Percentiles rank a stretch among this genome's conserved stretches.
Evolutionary conservation across 2,113 vertebrate species (phyloP).

Genomic region (Oreotrochilus melanogaster): DNA sequence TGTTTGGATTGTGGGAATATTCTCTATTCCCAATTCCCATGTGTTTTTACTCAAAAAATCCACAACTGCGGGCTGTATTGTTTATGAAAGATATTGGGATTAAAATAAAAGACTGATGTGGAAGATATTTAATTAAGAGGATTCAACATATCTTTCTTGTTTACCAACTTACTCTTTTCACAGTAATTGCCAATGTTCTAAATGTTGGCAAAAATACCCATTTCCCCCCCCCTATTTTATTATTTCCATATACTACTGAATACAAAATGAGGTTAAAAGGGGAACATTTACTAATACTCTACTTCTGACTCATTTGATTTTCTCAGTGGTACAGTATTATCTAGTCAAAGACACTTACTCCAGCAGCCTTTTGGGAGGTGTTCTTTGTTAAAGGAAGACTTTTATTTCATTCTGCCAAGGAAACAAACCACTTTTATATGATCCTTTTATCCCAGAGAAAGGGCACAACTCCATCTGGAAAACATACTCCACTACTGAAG

Average conservation of each 20-base stretch:
- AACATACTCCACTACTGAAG: conserved; percentile 67
- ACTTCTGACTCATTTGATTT: conserved; percentile 67
- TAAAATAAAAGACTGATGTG: background rate
- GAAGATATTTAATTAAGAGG: background rate
- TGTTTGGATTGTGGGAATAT: background rate
- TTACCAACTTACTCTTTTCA: background rate
- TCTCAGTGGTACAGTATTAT: conserved; percentile 53
- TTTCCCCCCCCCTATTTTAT: conserved; percentile 11
- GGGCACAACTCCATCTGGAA: conserved; percentile 67
- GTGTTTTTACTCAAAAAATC: background rate
- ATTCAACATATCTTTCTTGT: background rate
- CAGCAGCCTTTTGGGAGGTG: conserved; percentile 59
- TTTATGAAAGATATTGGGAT: background rate
- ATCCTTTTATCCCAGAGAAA: conserved; percentile 75
- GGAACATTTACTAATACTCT: conserved; percentile 35
- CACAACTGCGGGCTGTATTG: accelerated
- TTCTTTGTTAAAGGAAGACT: conserved; percentile 72
- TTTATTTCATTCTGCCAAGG: conserved; percentile 75
- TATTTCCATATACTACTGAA: background rate
- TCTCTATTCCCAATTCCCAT: background rate
- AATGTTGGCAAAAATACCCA: background rate
- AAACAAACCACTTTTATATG: conserved; percentile 71
- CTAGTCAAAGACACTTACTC: conserved; percentile 55
- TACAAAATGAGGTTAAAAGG: conserved; percentile 50
- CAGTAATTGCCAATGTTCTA: background rate